Evolutionary conservation across 2,113 vertebrate genomes (phyloP), one percentile per base, ranked within the genome.

Genomic region (Poicephalus gulielmi): DNA sequence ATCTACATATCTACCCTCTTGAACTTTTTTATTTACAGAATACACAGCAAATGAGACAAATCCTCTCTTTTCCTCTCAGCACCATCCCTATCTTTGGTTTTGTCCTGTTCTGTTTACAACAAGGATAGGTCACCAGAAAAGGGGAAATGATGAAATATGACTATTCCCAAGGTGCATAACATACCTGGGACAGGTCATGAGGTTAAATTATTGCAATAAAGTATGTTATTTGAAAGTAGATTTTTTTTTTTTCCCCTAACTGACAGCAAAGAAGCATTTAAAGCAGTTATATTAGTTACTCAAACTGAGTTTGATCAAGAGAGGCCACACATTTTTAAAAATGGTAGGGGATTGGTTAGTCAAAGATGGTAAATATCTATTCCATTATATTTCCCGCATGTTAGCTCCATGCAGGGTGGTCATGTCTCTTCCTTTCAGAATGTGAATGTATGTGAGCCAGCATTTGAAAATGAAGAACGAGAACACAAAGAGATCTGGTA

Each of bases 71-170:
- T 39, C 27, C 6, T 43, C 25, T 55, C 10, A 13, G 44, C 28
- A 19, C 33, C 19, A 17, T n/a, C 12, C 13, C 8, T 14, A 7
- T 16, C 5, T 41, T 83, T 50, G 28, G 4, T 60, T 79, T 79
- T 66, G 18, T 35, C 39, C n/a, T 35, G 4, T 43, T 59, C 9
- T 31, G 0, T 44, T 55, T 33, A 7, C 8, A 13, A 11, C 7
- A 39, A 37, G 22, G n/a, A 6, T 6, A 25, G 39, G 6, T 33
- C 41, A 59, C 25, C 35, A 67, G n/a, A 41, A 62, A 62, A 35
- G 12, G 27, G 17, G 13, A 17, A 64, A 22, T 0, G 1, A 7
- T 17, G 17, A 46, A 24, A 10, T 1, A 7, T 47, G 46, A 28
- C 20, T 28, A 1, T 71, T 80, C 31, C 27, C 33, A 6, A 39